Evolutionary conservation across 2,113 vertebrate genomes (phyloP).

Genomic region (Bambusicola thoracicus): DNA sequence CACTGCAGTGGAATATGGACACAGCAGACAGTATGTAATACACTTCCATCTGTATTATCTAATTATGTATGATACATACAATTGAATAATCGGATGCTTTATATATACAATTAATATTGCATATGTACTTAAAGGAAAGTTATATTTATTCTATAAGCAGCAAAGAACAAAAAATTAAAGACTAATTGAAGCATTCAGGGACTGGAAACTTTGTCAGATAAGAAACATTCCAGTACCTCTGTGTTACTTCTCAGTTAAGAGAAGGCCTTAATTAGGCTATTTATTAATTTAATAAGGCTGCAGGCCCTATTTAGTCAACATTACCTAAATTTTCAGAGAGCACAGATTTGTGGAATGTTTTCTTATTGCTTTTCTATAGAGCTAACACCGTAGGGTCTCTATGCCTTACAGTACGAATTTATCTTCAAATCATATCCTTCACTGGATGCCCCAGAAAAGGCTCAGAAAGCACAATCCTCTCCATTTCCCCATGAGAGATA

Average conservation of each 20-base stretch:
- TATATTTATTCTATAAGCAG: neutral
- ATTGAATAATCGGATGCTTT: neutral
- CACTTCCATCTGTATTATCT: neutral
- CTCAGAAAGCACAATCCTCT: fast-evolving
- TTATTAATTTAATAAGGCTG: neutral
- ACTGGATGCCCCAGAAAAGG: fast-evolving
- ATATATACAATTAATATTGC: neutral
- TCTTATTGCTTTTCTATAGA: neutral
- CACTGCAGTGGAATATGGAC: neutral
- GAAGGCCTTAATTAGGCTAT: neutral
- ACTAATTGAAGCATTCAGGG: neutral
- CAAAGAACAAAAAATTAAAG: neutral
- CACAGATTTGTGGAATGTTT: neutral
- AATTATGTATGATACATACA: neutral
- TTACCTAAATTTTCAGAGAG: neutral
- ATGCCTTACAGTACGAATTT: neutral
- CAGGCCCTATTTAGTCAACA: neutral
- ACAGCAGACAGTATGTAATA: neutral
- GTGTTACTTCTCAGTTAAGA: neutral
- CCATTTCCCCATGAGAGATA: neutral
- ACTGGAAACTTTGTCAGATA: neutral
- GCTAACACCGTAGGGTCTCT: neutral
- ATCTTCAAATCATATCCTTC: neutral
- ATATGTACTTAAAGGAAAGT: neutral
- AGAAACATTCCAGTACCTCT: neutral